Conservation (phyloP, 2,113 vertebrate species). For the Urocynchramus pylzowi region DNA sequence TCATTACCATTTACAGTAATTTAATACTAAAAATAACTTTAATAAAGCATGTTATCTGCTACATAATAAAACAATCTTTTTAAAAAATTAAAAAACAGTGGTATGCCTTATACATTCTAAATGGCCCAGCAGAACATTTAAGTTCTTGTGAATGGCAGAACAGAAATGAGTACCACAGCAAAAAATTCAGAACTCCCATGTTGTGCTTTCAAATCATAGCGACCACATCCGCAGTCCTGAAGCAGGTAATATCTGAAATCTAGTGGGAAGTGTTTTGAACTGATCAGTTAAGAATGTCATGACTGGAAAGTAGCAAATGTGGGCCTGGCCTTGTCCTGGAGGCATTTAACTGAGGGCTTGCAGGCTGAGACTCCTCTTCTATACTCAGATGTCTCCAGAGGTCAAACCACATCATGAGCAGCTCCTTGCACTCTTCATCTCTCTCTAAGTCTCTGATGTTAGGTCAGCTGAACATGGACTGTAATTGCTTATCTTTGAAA, state of each 20-base stretch:
- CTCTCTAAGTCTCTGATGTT: neutral
- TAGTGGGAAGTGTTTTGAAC: neutral
- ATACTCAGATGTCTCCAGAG: rapidly evolving
- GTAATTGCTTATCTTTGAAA: neutral
- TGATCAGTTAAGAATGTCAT: neutral
- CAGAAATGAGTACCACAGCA: neutral
- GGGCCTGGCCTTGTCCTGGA: neutral
- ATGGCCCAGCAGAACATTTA: neutral
- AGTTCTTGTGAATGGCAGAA: neutral
- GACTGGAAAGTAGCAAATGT: neutral
- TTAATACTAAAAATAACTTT: neutral
- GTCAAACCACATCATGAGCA: rapidly evolving
- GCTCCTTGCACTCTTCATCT: neutral
- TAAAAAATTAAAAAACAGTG: neutral
- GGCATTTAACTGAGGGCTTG: neutral
- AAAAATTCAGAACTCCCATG: neutral
- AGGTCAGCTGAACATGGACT: neutral
- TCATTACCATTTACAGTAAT: neutral
- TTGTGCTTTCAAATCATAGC: neutral
- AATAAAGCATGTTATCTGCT: neutral
- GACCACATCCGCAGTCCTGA: neutral
- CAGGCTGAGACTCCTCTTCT: neutral
- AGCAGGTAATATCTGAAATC: neutral
- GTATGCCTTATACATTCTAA: neutral
- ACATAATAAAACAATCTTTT: neutral